A percentile compares a stretch with the other conserved stretches of the same genome.
These are phyloP conservation scores for Listrodromus nycthemerus DNA, from an alignment of 2,888 invertebrate genomes.

Conservation along the genomic window DNA sequence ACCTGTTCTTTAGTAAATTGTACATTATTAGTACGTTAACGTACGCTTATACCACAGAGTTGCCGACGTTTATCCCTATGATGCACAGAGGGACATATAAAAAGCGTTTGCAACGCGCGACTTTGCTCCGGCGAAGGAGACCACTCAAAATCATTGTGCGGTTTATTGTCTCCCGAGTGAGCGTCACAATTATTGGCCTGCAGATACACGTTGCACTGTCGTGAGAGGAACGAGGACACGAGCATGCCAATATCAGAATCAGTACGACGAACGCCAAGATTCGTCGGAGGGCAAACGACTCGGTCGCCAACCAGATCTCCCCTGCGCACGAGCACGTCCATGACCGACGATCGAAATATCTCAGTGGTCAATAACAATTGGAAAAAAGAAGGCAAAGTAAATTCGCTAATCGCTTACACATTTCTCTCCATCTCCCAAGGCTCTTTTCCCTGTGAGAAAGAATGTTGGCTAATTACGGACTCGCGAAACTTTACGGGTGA, in stretches of 20 bases:
- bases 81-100: constrained; percentile 38
- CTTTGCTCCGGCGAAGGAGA: constrained; percentile 18
- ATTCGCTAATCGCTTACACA: neutral
- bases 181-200: neutral
- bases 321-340: no score
- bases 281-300: no score
- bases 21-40: constrained; percentile 65
- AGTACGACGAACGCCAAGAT: neutral
- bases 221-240: neutral
- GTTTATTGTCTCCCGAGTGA: neutral
- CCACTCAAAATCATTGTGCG: constrained; percentile 14
- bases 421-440: constrained; percentile 4
- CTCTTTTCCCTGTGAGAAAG: neutral
- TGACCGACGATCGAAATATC: neutral
- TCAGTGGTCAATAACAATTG: neutral
- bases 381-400: neutral
- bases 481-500: neutral
- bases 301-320: no score
- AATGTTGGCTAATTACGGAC: neutral
- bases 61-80: constrained; percentile 42
- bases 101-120: constrained; percentile 17
- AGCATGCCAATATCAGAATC: neutral
- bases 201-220: neutral
- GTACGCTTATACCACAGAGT: constrained; percentile 41
- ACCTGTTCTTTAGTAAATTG: constrained; percentile 56